Evolutionary conservation across 1,140 invertebrate genomes (phyloP), one percentile per base, ranked within the genome.

Genomic region (Myzus persicae): DNA sequence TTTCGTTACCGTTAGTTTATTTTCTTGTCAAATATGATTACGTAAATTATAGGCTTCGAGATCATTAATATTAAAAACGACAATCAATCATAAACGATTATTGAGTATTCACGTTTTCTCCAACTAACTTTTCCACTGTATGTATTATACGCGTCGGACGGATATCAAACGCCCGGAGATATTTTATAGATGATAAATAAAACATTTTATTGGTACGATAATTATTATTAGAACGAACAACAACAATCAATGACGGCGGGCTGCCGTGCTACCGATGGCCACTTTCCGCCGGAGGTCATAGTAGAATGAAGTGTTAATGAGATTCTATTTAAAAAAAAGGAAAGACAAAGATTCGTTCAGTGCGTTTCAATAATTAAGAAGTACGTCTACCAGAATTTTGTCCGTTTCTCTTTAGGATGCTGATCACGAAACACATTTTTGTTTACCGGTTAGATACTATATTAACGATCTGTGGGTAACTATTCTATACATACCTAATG

Each of bases 211-310:
- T 46, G 46, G 22, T 54, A 40, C 38, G 88, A 89, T 89, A 89
- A 89, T 89, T 51, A 89, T 89, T 51, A 89, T 89, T 89, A 54
- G 46, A 54, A 89, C 48, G 88, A 51, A 89, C 48, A 36, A 89
- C 20, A 44, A 85, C 31, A 76, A 76, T 85, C 84, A 84, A 84
- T 40, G 81, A 84, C n/a, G 24, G 22, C 38, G 31, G 14, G 85
- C 85, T 48, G 46, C 44, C 46, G 85, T 26, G 87, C 87, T 89
- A 89, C 87, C 46, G 87, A 89, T 38, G 48, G 46, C 36, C 3
- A 89, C 44, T 51, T 22, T 89, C 51, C 44, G 31, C 48, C 48
- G 46, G 46, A 54, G 88, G 88, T 54, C 24, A 46, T 54, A 26
- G 44, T 46, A 89, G 42, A 88, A 89, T 38, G 87, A 89, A 89